phyloP scores from a whole-genome alignment of 2,797 vertebrate genomes.

The Chromis chromis region DNA sequence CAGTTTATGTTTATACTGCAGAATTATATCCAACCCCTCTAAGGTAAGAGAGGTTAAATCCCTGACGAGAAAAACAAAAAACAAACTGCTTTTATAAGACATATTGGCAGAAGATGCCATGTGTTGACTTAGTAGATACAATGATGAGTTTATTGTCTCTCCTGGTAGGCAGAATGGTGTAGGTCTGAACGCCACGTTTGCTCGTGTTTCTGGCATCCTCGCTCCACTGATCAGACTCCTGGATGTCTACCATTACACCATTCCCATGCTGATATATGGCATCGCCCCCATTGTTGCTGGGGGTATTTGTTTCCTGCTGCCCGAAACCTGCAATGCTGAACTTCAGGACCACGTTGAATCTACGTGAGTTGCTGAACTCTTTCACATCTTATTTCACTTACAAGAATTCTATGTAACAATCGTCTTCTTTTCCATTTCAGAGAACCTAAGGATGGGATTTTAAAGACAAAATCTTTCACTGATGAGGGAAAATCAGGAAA shows the following conservation, averaged over 20 bases:
- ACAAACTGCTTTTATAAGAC: neutral
- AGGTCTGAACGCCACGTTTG: conserved; percentile 86
- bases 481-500: conserved; percentile 25
- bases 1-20: conserved; percentile 86
- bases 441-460: conserved; percentile 24
- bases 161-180: conserved; percentile 86
- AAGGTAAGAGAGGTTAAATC: conserved; percentile 82
- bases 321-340: conserved; percentile 84
- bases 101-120: neutral
- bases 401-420: neutral
- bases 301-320: conserved; percentile 84
- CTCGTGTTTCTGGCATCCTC: conserved; percentile 86
- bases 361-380: conserved; percentile 57
- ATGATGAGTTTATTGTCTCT: neutral
- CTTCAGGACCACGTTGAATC: conserved; percentile 81
- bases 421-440: conserved; percentile 64
- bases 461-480: conserved; percentile 32
- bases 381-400: neutral
- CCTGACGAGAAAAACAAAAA: neutral
- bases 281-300: conserved; percentile 76
- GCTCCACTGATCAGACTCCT: conserved; percentile 88
- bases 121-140: neutral
- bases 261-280: conserved; percentile 89
- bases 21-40: conserved; percentile 90
- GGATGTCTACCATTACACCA: conserved; percentile 73